Base-by-base conservation (phyloP, 1,140 invertebrate species). In the Drosophila lacteicornis region DNA sequence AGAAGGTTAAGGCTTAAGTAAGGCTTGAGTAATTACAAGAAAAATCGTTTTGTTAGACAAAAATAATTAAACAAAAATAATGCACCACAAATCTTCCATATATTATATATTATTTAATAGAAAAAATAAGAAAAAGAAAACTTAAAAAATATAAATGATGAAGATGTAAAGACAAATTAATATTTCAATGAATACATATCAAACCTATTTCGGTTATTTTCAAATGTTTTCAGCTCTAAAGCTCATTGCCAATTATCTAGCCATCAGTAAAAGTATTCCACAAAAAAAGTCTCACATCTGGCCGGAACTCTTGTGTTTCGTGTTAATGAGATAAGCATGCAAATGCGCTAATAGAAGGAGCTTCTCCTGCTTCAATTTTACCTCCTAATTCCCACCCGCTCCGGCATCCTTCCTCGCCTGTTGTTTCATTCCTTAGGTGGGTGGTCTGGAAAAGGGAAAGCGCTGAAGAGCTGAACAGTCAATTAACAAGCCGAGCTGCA, bases 281-380 rank as follows among this genome's bases (percentile, higher is more conserved):
- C 19, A 19, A 19, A 19, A 19, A 19, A 50, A 51, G 22, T 15
- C 40, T 25, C 33, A 66, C 60, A 36, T 69, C 47, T 68, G 46
- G 13, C 40, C 62, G 68, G 51, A 70, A 74, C 63, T 88, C 74
- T 80, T 74, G 83, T 83, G 84, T 74, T 78, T 60, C 66, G 66
- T 69, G 80, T 83, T 87, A 87, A 87, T 87, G 77, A 87, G 83
- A 87, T 87, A 87, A 87, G 84, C 80, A 87, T 88, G 80, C 76
- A 88, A 87, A 86, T 87, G 80, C 67, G 76, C 71, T 87, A 86
- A 87, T 86, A 86, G 83, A 86, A 86, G 82, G 66, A 63, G 46
- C 76, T 55, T 67, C 50, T 55, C 27, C 69, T 22, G 67, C 45
- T 40, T 38, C 19, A 33, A 42, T 38, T 71, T 73, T 36, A 27